Base-by-base conservation (phyloP, 2,113 vertebrate species). In the Chloroceryle aenea region DNA sequence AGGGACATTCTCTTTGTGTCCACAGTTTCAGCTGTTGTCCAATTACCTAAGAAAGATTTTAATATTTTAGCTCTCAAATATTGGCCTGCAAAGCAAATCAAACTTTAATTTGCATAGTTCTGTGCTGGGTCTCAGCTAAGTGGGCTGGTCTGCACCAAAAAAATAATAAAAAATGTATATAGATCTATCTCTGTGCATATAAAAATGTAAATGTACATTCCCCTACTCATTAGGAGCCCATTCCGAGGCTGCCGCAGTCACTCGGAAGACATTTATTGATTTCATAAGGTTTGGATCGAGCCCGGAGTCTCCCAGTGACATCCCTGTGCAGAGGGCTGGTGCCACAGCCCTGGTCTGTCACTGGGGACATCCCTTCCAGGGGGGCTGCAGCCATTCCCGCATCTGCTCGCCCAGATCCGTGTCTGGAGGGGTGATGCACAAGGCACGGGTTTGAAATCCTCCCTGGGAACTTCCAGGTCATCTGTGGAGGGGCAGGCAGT, bases 1-100 rank as follows among this genome's bases (percentile, higher is more conserved):
- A 9, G 89, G 91, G 96, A 96, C 95, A 96, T 96, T 95, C 95
- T 59, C 90, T 97, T 93, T 94, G 61, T 95, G 93, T 64, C 94
- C 91, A 87, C 71, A 77, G 56, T 88, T 97, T 95, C 73, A 91
- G 66, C 79, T 81, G 25, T 91, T 93, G 81, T 64, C 93, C 93
- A 95, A 63, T 90, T 97, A 94, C 89, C 80, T 86, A 34, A 71
- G 78, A 90, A 84, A 96, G 83, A 52, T 95, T 96, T 89, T 75
- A 52, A 53, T 94, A 9, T 96, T 94, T 95, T 91, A 78, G 97
- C 95, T 97, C 83, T 90, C 89, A 61, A 92, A 29, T 68, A 30
- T 72, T 38, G 20, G 38, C 90, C 85, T 87, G 90, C 29, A 83
- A 82, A 95, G 93, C 34, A 96, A 94, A 96, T 85, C 78, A 87